phyloP scores from a whole-genome alignment of 2,113 vertebrate genomes.

The Cottus gobio region DNA sequence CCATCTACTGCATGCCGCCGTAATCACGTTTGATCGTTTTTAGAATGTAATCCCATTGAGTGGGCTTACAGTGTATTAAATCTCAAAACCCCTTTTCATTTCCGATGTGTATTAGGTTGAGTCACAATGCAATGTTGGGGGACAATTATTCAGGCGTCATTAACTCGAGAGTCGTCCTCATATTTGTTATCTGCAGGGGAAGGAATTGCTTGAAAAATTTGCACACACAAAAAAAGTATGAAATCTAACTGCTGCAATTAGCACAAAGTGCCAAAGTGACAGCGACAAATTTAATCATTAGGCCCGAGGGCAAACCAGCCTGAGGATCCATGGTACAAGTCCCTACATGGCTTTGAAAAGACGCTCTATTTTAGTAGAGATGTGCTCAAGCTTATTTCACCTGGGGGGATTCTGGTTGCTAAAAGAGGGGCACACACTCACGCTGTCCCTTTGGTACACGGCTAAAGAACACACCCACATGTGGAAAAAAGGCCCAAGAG shows the following conservation, averaged over 20 bases:
- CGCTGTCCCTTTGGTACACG: background rate
- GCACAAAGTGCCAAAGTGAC: slow-evolving; percentile 32
- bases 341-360: slow-evolving; percentile 35
- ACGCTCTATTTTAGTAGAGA: slow-evolving; percentile 49
- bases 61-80: slow-evolving; percentile 66
- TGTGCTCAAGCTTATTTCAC: slow-evolving; percentile 54
- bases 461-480: slow-evolving; percentile 24
- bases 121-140: slow-evolving; percentile 36
- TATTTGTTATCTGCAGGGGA: background rate
- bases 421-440: slow-evolving; percentile 51
- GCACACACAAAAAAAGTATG: background rate
- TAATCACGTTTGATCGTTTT: slow-evolving; percentile 70
- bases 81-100: slow-evolving; percentile 64
- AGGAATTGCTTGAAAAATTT: background rate
- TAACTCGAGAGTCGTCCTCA: slow-evolving; percentile 37
- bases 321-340: background rate
- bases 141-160: slow-evolving; percentile 51
- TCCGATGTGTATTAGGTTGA: slow-evolving; percentile 47
- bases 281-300: slow-evolving; percentile 4
- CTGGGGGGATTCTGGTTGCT: slow-evolving; percentile 56
- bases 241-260: slow-evolving; percentile 10
- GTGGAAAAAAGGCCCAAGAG: slow-evolving; percentile 17
- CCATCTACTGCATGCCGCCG: slow-evolving; percentile 54
- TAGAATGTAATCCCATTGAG: slow-evolving; percentile 71
- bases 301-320: slow-evolving; percentile 4